A percentile compares a stretch with the other conserved stretches of the same genome.
Evolutionary conservation across 2,113 vertebrate genomes (phyloP).

Genomic region (Cephalopterus ornatus): DNA sequence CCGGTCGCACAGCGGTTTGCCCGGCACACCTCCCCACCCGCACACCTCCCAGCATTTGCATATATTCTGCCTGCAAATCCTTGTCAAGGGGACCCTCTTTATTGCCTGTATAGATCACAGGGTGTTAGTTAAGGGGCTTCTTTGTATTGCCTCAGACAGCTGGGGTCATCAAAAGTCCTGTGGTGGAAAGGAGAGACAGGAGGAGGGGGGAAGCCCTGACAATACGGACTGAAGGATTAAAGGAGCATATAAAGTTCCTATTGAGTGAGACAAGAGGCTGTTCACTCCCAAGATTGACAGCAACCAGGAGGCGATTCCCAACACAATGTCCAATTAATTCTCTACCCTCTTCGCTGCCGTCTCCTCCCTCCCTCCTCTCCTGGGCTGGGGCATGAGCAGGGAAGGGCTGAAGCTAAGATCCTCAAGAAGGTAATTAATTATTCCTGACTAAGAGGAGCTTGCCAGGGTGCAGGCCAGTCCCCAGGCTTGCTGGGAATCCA

Average conservation of each 20-base stretch:
- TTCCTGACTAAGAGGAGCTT: constrained; percentile 44
- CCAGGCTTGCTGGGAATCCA: neutral
- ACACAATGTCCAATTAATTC: constrained; percentile 74
- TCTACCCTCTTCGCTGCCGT: constrained; percentile 57
- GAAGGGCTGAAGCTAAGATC: constrained; percentile 58
- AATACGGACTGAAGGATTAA: constrained; percentile 70
- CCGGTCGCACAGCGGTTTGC: fast-evolving
- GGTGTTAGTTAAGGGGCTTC: constrained; percentile 67
- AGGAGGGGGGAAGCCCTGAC: constrained; percentile 65
- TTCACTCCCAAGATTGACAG: constrained; percentile 70
- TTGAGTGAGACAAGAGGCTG: constrained; percentile 73
- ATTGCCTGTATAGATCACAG: constrained; percentile 67
- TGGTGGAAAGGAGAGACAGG: constrained; percentile 62
- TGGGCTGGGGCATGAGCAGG: constrained; percentile 58
- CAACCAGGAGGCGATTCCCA: constrained; percentile 68
- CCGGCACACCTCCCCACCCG: constrained; percentile 10
- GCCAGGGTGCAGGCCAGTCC: neutral
- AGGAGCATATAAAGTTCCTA: constrained; percentile 71
- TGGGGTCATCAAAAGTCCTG: constrained; percentile 69
- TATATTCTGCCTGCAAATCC: constrained; percentile 58
- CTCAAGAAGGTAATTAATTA: constrained; percentile 67
- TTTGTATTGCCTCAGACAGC: constrained; percentile 67
- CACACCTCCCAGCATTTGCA: constrained; percentile 44
- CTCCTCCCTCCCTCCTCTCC: constrained; percentile 56
- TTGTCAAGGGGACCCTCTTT: constrained; percentile 64